phyloP scores from a whole-genome alignment of 2,888 invertebrate species.

The Tromatobia lineatoria region DNA sequence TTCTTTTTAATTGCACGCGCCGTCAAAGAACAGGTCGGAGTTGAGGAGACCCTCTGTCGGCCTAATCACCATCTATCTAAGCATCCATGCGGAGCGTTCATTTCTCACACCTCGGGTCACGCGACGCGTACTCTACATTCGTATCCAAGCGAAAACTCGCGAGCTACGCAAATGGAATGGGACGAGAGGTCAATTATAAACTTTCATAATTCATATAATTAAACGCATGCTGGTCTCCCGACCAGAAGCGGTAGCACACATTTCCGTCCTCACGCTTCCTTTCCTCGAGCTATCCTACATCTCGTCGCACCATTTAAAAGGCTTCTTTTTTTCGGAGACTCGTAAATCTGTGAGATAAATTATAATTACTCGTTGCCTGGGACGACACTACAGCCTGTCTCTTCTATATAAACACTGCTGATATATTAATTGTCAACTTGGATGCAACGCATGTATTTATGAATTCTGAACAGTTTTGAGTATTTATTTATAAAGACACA shows the following conservation, averaged over 20 bases:
- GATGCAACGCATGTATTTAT: background rate
- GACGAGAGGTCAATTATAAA: conserved; percentile 58
- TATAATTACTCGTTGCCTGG: conserved; percentile 53
- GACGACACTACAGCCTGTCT: conserved; percentile 34
- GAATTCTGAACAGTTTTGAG: background rate
- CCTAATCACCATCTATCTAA: conserved; percentile 12
- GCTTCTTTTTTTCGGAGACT: conserved; percentile 24
- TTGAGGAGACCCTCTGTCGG: conserved; percentile 29
- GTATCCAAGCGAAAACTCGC: conserved; percentile 17
- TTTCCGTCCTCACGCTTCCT: conserved; percentile 32
- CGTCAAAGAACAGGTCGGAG: conserved; percentile 25
- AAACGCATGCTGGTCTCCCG: conserved; percentile 44
- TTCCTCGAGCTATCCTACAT: conserved; percentile 36
- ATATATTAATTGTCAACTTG: background rate
- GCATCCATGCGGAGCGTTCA: conserved; percentile 3
- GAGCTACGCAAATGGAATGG: conserved; percentile 15
- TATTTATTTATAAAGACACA: background rate
- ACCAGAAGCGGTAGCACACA: conserved; percentile 27
- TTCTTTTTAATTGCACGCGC: conserved; percentile 34
- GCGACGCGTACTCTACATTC: background rate
- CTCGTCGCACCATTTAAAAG: conserved; percentile 15
- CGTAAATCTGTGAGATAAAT: conserved; percentile 41
- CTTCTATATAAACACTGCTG: background rate
- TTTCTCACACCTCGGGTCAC: conserved; percentile 26
- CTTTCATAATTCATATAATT: conserved; percentile 64